Conservation (phyloP, 2,113 vertebrate genomes). For the Anguilla rostrata region DNA sequence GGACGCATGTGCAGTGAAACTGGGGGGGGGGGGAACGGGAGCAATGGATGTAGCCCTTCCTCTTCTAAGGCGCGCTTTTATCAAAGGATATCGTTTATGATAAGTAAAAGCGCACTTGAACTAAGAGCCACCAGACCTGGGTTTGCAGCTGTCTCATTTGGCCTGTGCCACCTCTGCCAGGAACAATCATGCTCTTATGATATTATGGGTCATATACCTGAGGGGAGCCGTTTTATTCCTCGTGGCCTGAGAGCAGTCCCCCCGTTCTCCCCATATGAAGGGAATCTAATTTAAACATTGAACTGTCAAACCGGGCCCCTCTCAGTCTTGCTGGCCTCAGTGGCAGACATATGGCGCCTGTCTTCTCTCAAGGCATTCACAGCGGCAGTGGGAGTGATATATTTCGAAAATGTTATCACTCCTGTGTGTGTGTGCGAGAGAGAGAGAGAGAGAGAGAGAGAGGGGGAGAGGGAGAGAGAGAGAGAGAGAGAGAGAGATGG, state of each 20-base stretch:
- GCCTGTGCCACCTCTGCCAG: conserved; percentile 1
- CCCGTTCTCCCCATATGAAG: background rate
- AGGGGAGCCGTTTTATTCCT: background rate
- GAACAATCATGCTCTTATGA: conserved; percentile 9
- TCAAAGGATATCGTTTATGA: background rate
- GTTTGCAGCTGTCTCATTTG: background rate
- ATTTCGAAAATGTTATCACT: background rate
- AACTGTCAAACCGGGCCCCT: conserved; percentile 6
- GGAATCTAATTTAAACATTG: conserved; percentile 5
- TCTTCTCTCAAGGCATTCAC: background rate
- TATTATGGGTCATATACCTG: conserved; percentile 1
- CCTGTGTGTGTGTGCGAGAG: background rate
- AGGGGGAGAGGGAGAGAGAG: background rate
- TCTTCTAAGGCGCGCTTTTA: background rate
- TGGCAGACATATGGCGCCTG: conserved; percentile 8
- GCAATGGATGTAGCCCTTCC: background rate
- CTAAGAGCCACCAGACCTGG: background rate
- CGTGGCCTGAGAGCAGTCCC: background rate
- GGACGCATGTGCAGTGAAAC: background rate
- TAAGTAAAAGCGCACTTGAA: background rate
- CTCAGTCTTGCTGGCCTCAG: background rate
- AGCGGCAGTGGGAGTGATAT: background rate
- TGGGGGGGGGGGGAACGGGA: background rate
- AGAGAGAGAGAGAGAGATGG: no score
- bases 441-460: no score